These are phyloP conservation scores for Monodelphis domestica DNA, from an alignment of 2,797 vertebrate species.

Conservation along the genomic window DNA sequence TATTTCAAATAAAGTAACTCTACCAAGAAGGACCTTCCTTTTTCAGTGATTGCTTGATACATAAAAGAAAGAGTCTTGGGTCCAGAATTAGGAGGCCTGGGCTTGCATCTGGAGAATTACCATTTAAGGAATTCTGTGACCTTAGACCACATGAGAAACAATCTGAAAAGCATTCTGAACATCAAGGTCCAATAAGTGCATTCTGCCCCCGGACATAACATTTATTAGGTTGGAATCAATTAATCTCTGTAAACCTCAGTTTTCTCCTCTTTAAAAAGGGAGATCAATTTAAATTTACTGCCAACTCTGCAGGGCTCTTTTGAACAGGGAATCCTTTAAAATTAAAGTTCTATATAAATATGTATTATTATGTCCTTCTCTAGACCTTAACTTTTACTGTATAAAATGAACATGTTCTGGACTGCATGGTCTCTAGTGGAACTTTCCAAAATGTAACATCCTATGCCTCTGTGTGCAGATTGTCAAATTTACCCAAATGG, in stretches of 20 bases:
- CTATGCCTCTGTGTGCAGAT: not conserved
- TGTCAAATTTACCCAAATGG: conserved; percentile 35
- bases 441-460: not conserved
- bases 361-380: not conserved
- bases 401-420: not conserved
- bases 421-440: not conserved
- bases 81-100: not conserved
- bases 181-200: not conserved
- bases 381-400: not conserved
- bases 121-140: not conserved
- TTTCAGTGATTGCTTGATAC: not conserved
- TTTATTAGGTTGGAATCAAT: not conserved
- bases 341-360: not conserved
- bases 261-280: not conserved
- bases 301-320: not conserved
- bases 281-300: not conserved
- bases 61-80: conserved; percentile 5
- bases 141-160: not conserved
- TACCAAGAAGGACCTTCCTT: not conserved
- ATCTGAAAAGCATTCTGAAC: not conserved
- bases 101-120: not conserved
- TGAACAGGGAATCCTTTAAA: not conserved
- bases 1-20: conserved; percentile 39
- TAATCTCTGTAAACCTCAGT: not conserved
- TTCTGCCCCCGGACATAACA: not conserved